Conservation (phyloP, 2,888 invertebrate genomes). For the Marronus borbonicus region DNA sequence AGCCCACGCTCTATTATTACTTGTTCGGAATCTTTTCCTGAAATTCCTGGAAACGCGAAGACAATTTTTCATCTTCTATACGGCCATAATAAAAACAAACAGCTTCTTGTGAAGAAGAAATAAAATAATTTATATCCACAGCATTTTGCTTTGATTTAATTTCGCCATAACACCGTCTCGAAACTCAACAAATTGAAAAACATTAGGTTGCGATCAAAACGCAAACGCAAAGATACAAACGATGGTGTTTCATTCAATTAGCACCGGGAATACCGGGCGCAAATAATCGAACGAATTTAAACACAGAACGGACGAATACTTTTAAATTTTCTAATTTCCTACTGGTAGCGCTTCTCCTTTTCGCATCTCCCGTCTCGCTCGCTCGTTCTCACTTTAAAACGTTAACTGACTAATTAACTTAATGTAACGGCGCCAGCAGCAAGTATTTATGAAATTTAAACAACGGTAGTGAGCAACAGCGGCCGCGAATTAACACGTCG, state of each 20-base stretch:
- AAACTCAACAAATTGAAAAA: too few relatives aligned
- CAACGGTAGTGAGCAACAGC: slow-evolving; percentile 40
- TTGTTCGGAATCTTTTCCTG: too few relatives aligned
- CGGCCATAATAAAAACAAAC: too few relatives aligned
- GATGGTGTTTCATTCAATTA: background rate
- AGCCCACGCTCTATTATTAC: too few relatives aligned
- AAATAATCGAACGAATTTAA: slow-evolving; percentile 39
- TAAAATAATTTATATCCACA: too few relatives aligned
- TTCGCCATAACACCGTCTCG: too few relatives aligned
- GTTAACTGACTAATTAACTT: slow-evolving; percentile 56
- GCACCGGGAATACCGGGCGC: background rate
- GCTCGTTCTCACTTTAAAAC: slow-evolving; percentile 45
- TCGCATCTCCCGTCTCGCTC: slow-evolving; percentile 5
- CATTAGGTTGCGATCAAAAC: too few relatives aligned
- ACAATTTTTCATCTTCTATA: too few relatives aligned
- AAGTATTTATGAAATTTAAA: slow-evolving; percentile 60
- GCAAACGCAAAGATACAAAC: too few relatives aligned
- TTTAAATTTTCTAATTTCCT: slow-evolving; percentile 50
- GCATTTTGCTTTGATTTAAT: too few relatives aligned
- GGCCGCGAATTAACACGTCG: slow-evolving; percentile 30
- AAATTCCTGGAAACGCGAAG: too few relatives aligned
- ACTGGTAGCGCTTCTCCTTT: background rate
- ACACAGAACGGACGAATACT: slow-evolving; percentile 38
- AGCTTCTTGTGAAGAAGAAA: too few relatives aligned
- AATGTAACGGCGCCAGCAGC: slow-evolving; percentile 55